phyloP scores from a whole-genome alignment of 2,888 invertebrate species.

The Bombylius major region DNA sequence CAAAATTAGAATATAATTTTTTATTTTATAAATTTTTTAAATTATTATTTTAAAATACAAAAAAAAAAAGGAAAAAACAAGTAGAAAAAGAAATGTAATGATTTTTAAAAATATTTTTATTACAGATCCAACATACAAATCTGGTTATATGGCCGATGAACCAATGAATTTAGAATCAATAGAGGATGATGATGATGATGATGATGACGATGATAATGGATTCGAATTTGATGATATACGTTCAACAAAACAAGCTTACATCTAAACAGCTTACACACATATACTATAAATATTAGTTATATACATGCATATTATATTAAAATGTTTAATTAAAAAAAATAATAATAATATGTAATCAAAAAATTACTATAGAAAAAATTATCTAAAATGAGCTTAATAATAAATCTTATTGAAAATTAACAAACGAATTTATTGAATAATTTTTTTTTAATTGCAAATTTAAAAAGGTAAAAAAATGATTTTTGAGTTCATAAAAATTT shows the following conservation, averaged over 20 bases:
- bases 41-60: background rate
- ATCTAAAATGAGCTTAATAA: constrained; percentile 27
- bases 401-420: constrained; percentile 29
- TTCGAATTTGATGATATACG: background rate
- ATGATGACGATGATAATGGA: background rate
- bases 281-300: constrained; percentile 6
- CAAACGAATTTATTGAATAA: constrained; percentile 13
- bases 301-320: background rate
- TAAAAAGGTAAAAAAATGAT: constrained; percentile 42
- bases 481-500: constrained; percentile 56
- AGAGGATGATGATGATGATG: constrained; percentile 8
- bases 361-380: constrained; percentile 32
- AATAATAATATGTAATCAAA: constrained; percentile 5
- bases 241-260: background rate
- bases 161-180: constrained; percentile 16
- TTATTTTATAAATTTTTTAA: background rate
- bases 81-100: background rate
- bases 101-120: background rate
- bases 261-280: background rate
- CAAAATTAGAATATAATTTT: too few species aligned
- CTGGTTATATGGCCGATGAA: constrained; percentile 21
- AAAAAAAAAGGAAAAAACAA: background rate
- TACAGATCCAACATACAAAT: constrained; percentile 24
- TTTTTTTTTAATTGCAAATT: constrained; percentile 19
- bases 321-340: too few species aligned